Evolutionary conservation across 2,113 vertebrate genomes (phyloP).

Genomic region (Phocoena phocoena): DNA sequence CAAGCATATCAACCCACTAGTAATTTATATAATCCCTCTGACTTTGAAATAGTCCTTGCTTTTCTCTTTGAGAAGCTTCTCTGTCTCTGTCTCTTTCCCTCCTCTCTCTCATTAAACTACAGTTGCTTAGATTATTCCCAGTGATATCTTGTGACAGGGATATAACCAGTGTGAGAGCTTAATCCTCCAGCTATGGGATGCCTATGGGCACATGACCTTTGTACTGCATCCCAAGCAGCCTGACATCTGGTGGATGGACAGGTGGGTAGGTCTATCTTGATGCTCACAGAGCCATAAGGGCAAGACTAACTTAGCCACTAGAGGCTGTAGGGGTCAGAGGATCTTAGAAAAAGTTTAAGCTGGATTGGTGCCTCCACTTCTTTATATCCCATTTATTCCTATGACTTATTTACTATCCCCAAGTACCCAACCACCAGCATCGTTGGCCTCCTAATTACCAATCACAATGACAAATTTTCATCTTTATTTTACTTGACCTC

Average conservation of each 20-base stretch:
- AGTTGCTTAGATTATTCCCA: neutral
- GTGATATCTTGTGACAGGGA: neutral
- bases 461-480: neutral
- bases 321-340: neutral
- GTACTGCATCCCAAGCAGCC: neutral
- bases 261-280: neutral
- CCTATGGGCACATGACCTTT: slow-evolving; percentile 30
- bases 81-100: neutral
- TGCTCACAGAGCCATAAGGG: neutral
- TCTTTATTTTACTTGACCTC: neutral
- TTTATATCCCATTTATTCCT: neutral
- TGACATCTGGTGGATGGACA: neutral
- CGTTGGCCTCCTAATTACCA: neutral
- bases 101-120: neutral
- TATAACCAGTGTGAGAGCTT: neutral
- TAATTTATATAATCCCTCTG: neutral
- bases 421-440: neutral
- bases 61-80: neutral
- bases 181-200: neutral
- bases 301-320: neutral
- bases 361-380: neutral
- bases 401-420: neutral
- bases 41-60: neutral
- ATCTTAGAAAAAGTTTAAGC: neutral
- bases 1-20: neutral